phyloP scores from a whole-genome alignment of 2,113 vertebrate genomes.

The Limnothrissa miodon region DNA sequence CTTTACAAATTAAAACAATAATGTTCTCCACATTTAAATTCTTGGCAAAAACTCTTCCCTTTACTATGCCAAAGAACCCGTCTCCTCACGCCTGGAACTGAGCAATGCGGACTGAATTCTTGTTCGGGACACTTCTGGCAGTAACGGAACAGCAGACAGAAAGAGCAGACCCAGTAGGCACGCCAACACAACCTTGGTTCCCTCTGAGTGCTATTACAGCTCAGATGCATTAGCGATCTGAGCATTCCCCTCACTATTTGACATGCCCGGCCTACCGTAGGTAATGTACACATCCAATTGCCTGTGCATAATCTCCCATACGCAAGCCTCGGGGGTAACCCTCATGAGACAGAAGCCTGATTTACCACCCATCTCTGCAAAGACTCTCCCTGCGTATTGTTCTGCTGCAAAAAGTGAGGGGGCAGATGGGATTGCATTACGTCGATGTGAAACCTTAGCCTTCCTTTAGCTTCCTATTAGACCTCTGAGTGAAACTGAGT shows the following conservation, averaged over 20 bases:
- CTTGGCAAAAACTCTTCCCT: not conserved
- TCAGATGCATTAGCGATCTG: not conserved
- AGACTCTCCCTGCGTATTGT: not conserved
- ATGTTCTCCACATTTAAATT: not conserved
- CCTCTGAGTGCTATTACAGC: not conserved
- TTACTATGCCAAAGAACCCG: not conserved
- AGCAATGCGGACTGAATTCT: not conserved
- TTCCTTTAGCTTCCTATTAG: slow-evolving; percentile 59
- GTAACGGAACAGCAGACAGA: not conserved
- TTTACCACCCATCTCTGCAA: slow-evolving; percentile 24
- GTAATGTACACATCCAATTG: slow-evolving; percentile 2
- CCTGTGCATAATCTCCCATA: slow-evolving; percentile 14
- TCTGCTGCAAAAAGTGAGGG: slow-evolving; percentile 32
- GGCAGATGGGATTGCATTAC: slow-evolving; percentile 61
- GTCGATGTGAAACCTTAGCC: slow-evolving; percentile 61
- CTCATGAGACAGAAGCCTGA: slow-evolving; percentile 10
- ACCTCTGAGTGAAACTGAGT: slow-evolving; percentile 44
- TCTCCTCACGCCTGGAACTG: not conserved
- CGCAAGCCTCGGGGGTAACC: slow-evolving; percentile 8
- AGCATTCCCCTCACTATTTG: not conserved
- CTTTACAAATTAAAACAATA: not conserved
- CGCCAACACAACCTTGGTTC: not conserved
- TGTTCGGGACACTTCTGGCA: not conserved
- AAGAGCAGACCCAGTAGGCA: not conserved
- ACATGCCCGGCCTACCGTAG: not conserved